phyloP scores from a whole-genome alignment of 2,888 invertebrate species.

The Xanthorhoe spadicearia region DNA sequence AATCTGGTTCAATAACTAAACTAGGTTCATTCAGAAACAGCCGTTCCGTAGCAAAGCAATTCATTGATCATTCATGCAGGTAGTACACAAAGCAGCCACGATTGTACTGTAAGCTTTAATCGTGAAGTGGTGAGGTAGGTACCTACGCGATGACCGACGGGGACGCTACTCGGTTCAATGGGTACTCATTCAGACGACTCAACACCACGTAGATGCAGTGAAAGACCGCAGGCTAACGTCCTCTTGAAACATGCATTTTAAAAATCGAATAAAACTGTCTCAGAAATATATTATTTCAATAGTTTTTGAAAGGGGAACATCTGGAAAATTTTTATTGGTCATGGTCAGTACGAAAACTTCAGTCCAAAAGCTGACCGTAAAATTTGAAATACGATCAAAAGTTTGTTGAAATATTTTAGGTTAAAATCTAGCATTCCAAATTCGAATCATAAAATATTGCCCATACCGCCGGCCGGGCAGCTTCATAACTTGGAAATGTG shows the following conservation, averaged over 20 bases:
- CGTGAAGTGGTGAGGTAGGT: slow-evolving; percentile 56
- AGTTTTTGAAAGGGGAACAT: slow-evolving; percentile 20
- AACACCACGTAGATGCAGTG: slow-evolving; percentile 61
- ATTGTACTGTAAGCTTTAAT: slow-evolving; percentile 31
- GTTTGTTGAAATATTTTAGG: slow-evolving; percentile 33
- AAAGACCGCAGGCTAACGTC: slow-evolving; percentile 50
- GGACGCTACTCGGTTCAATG: slow-evolving; percentile 69
- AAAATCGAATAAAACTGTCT: not conserved
- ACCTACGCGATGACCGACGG: slow-evolving; percentile 44
- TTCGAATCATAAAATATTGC: slow-evolving; percentile 2
- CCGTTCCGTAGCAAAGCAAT: slow-evolving; percentile 24
- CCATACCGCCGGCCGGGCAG: not conserved
- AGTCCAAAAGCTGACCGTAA: slow-evolving; percentile 41
- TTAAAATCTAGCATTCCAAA: slow-evolving; percentile 10
- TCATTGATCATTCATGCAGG: slow-evolving; percentile 28
- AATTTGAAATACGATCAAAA: slow-evolving; percentile 39
- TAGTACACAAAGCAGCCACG: slow-evolving; percentile 21
- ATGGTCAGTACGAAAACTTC: no score
- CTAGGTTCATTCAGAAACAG: slow-evolving; percentile 17
- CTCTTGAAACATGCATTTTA: slow-evolving; percentile 47
- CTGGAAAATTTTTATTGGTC: slow-evolving; percentile 37
- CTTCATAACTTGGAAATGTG: not conserved
- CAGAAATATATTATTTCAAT: slow-evolving; percentile 29
- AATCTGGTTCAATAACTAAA: not conserved
- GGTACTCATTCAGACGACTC: slow-evolving; percentile 67